Evolutionary conservation across 2,888 invertebrate genomes (phyloP).

Genomic region (Chaetogeoica ovagalla): DNA sequence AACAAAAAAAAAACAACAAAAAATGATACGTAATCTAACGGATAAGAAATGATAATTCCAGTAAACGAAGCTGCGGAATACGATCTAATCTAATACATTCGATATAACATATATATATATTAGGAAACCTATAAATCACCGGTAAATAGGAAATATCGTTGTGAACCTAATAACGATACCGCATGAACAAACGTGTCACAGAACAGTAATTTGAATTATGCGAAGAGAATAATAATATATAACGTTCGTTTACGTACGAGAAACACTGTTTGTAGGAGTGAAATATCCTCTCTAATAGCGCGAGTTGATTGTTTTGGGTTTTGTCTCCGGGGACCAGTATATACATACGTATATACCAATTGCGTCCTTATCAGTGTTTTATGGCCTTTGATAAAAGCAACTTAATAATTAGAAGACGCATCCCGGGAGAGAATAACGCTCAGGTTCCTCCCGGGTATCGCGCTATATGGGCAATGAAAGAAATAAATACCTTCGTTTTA

Average conservation of each 20-base stretch:
- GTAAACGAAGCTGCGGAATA: too few species aligned
- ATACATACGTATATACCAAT: slow-evolving; percentile 1
- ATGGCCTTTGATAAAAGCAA: slow-evolving; percentile 14
- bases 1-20: too few species aligned
- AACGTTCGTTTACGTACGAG: not conserved
- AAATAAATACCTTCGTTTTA: too few species aligned
- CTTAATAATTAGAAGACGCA: slow-evolving; percentile 15
- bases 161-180: not conserved
- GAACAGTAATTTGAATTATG: slow-evolving; percentile 5
- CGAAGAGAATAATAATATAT: slow-evolving; percentile 14
- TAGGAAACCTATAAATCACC: not conserved
- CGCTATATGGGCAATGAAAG: too few species aligned
- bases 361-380: slow-evolving; percentile 35
- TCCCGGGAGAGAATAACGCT: not conserved
- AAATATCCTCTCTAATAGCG: slow-evolving; percentile 22
- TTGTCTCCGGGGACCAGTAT: slow-evolving; percentile 21
- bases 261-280: not conserved
- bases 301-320: slow-evolving; percentile 24
- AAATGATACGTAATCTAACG: too few species aligned
- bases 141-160: too few species aligned
- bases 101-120: too few species aligned
- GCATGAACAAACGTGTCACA: not conserved
- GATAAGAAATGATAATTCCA: too few species aligned
- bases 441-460: too few species aligned
- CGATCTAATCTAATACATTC: too few species aligned